Evolutionary conservation across 2,113 vertebrate species (phyloP).

Genomic region (Megaceryle torquata): DNA sequence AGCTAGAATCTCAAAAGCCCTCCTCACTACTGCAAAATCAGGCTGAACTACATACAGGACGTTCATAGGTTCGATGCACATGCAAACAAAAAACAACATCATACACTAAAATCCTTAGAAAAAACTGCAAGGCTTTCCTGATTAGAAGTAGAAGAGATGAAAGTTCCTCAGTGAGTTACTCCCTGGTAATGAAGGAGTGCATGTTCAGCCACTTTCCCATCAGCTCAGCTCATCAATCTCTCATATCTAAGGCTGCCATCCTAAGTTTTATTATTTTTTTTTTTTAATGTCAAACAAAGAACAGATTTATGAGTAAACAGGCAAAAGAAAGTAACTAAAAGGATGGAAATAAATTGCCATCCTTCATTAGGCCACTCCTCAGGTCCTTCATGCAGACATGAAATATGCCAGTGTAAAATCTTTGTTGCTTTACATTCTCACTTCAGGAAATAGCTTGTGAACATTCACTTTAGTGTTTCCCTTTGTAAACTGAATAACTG

Average conservation of each 20-base stretch:
- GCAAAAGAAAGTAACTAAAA: constrained; percentile 2
- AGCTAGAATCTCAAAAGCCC: background rate
- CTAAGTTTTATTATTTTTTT: background rate
- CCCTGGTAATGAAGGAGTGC: background rate
- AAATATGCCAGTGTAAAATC: background rate
- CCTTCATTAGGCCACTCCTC: background rate
- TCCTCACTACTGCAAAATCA: background rate
- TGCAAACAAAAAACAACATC: background rate
- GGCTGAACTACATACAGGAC: background rate
- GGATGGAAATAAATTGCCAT: background rate
- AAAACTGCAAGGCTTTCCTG: background rate
- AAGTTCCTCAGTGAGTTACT: background rate
- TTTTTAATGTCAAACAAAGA: background rate
- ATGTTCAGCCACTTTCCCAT: background rate
- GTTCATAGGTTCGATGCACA: background rate
- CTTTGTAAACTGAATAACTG: background rate
- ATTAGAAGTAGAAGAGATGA: background rate
- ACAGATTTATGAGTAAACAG: constrained; percentile 21
- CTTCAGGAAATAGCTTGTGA: background rate
- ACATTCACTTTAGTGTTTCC: background rate
- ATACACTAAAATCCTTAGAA: background rate
- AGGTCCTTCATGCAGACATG: background rate
- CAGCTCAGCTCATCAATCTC: background rate
- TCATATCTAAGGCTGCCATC: background rate
- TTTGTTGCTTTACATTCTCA: background rate